Conservation (phyloP, 2,888 invertebrate species). For the Tetranychus piercei region DNA sequence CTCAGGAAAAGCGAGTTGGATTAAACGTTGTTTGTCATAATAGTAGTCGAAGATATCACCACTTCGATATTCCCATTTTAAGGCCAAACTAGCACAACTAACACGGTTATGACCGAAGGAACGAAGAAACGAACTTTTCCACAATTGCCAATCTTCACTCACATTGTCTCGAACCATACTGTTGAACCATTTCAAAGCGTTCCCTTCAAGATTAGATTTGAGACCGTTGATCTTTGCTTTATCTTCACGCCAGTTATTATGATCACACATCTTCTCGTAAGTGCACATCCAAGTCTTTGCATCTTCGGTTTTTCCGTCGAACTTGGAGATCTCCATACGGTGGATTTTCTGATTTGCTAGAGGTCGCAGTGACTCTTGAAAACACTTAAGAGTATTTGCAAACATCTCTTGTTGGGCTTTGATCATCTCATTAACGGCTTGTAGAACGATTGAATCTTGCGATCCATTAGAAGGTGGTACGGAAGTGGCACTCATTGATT, state of each 20-base stretch:
- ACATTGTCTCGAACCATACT: neutral
- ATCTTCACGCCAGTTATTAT: conserved; percentile 5
- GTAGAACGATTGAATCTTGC: neutral
- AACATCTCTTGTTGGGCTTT: conserved; percentile 3
- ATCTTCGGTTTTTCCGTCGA: conserved; percentile 10
- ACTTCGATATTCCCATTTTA: conserved; percentile 8
- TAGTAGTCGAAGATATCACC: conserved; percentile 3
- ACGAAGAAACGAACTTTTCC: conserved; percentile 5
- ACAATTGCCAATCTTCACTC: neutral
- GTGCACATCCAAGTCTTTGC: conserved; percentile 9
- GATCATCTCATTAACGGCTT: neutral
- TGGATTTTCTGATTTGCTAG: neutral
- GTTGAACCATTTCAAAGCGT: conserved; percentile 6
- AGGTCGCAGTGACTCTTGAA: neutral
- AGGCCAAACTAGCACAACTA: neutral
- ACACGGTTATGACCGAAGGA: conserved; percentile 10
- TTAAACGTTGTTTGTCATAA: neutral
- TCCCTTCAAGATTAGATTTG: conserved; percentile 11
- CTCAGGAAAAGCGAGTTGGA: neutral
- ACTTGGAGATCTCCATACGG: conserved; percentile 1
- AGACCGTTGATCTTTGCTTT: neutral
- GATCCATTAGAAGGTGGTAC: too few relatives aligned
- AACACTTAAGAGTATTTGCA: neutral
- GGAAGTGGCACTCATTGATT: too few relatives aligned
- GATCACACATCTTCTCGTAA: neutral